Conservation (phyloP, 2,888 invertebrate species). For the Ernsta delagoae region DNA sequence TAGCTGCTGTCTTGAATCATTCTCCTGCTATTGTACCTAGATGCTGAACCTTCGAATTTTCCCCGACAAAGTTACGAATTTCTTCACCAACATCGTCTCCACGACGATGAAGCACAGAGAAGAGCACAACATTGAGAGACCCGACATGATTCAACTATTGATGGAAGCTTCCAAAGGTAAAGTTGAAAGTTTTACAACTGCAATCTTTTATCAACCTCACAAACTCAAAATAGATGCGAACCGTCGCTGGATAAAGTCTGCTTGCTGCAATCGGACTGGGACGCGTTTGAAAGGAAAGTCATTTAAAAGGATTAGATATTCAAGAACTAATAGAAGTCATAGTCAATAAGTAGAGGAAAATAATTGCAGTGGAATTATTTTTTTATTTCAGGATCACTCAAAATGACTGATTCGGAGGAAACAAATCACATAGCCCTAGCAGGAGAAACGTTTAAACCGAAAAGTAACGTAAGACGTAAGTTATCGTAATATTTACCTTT, state of each 20-base stretch:
- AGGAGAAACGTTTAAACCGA: slow-evolving; percentile 47
- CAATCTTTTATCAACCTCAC: no score
- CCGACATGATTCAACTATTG: slow-evolving; percentile 85
- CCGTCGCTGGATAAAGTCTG: no score
- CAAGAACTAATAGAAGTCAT: no score
- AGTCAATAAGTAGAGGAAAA: no score
- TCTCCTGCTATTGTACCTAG: background rate
- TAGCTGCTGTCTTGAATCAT: background rate
- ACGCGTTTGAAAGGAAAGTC: no score
- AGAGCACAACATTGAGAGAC: slow-evolving; percentile 73
- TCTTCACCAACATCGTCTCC: slow-evolving; percentile 58
- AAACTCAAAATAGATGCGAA: no score
- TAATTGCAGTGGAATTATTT: no score
- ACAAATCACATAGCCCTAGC: slow-evolving; percentile 19
- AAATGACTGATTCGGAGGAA: slow-evolving; percentile 13
- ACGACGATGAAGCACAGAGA: slow-evolving; percentile 71
- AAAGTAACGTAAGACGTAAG: slow-evolving; percentile 48
- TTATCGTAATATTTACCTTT: slow-evolving; percentile 1
- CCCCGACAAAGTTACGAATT: slow-evolving; percentile 47
- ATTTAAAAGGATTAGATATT: no score
- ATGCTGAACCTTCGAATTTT: slow-evolving; percentile 45
- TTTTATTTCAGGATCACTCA: slow-evolving; percentile 17
- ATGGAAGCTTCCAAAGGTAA: slow-evolving; percentile 75
- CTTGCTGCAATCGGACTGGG: no score
- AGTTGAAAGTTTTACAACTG: no score